A percentile compares a stretch with the other conserved stretches of the same genome.
Conservation (phyloP, 2,888 invertebrate species). For the Drosophila paramelanica region DNA sequence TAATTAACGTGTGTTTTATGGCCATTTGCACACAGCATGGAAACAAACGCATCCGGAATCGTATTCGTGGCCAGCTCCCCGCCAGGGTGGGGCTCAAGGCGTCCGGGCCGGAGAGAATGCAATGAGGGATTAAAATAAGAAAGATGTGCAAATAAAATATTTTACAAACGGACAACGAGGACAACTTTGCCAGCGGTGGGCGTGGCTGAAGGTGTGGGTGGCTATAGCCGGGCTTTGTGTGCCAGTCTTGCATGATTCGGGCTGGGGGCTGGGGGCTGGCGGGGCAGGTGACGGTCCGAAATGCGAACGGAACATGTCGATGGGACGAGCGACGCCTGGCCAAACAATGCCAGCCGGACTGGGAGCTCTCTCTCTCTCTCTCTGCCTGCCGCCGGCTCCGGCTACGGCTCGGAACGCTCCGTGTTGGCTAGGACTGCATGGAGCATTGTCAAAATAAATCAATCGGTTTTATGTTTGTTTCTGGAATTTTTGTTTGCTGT, state of each 20-base stretch:
- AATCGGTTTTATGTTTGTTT: slow-evolving; percentile 84
- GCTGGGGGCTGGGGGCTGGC: not conserved
- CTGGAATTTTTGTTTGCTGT: slow-evolving; percentile 80
- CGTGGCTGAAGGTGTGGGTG: not conserved
- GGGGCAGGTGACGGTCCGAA: slow-evolving; percentile 64
- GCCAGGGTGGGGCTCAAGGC: slow-evolving; percentile 21
- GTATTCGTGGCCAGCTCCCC: not conserved
- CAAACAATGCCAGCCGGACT: slow-evolving; percentile 60
- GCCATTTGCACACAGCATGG: slow-evolving; percentile 51
- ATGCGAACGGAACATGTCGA: slow-evolving; percentile 73
- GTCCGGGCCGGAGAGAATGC: slow-evolving; percentile 56
- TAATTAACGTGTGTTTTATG: slow-evolving; percentile 82
- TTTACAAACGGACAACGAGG: slow-evolving; percentile 75
- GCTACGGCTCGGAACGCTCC: not conserved
- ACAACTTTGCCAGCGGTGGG: slow-evolving; percentile 56
- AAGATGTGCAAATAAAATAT: slow-evolving; percentile 84
- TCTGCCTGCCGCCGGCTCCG: slow-evolving; percentile 1
- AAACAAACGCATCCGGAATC: slow-evolving; percentile 38
- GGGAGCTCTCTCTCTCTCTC: slow-evolving; percentile 3
- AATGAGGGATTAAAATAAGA: slow-evolving; percentile 84
- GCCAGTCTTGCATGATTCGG: slow-evolving; percentile 3
- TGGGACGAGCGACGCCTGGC: slow-evolving; percentile 36
- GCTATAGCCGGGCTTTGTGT: slow-evolving; percentile 25
- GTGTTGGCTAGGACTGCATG: slow-evolving; percentile 53
- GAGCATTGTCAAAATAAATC: slow-evolving; percentile 84